Base-by-base conservation (phyloP, 2,113 vertebrate species). In the Oncorhynchus clarkii region DNA sequence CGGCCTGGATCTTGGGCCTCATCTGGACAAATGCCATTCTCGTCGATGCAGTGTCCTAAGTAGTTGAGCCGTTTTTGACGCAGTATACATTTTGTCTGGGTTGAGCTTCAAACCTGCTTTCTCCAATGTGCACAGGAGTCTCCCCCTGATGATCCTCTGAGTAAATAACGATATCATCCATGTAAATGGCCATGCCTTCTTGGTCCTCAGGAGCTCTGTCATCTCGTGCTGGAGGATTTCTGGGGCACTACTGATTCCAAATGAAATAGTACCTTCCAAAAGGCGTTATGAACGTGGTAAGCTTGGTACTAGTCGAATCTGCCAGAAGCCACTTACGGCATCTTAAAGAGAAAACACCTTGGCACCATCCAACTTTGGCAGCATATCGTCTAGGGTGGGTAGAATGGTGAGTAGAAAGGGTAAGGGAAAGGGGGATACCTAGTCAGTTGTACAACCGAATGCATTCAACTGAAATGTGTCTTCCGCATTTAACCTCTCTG, bases 351-450 rank as follows among this genome's bases (percentile, higher is more conserved):
- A 45, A 34, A 77, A 66, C 9, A 77, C 39, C 11, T n/a, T 49
- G 18, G 49, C 70, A 9, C 29, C 0, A 9, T 72, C 26, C 6
- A 79, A 27, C 26, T 66, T 72, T 13, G 74, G 72, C 27, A 70
- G 54, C 5, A 67, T 81, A 62, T 81, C 51, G 9, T 70, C 70
- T 9, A 74, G 51, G 2, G 26, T 68, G 27, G 70, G 70, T 34
- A 76, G 49, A 5, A 66, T 39, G 29, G 29, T 31, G 29, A 31
- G 29, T 31, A 31, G 29, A 5, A 29, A 29, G 29, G 29, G 4
- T 5, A 31, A 31, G 29, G 4, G 29, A 31, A 31, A 31, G 29
- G 29, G 29, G 29, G 29, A 31, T 31, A 31, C 29, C 29, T 31
- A 31, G 29, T 31, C 29, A 31, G 29, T 31, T 31, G 4, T 31